phyloP scores from a whole-genome alignment of 1,140 invertebrate genomes.

The Apis laboriosa region DNA sequence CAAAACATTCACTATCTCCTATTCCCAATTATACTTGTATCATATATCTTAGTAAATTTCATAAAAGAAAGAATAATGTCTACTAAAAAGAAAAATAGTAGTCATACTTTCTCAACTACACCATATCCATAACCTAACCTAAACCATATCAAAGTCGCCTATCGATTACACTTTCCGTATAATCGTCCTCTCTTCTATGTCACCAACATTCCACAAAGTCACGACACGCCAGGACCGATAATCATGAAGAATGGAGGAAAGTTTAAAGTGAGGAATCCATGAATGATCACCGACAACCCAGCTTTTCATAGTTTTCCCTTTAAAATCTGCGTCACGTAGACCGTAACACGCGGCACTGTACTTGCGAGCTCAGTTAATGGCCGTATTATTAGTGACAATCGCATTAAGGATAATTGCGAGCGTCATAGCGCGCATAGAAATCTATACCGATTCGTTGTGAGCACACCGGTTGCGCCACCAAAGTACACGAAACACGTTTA shows the following conservation, averaged over 20 bases:
- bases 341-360: conserved; percentile 13
- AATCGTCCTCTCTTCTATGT: neutral
- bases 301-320: neutral
- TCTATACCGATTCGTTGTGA: conserved; percentile 27
- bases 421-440: conserved; percentile 42
- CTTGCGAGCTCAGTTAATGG: conserved; percentile 18
- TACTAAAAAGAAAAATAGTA: too few species aligned
- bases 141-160: neutral
- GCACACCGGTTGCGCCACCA: conserved; percentile 34
- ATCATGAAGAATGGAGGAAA: conserved; percentile 34
- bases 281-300: neutral
- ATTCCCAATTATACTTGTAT: too few species aligned
- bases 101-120: too few species aligned
- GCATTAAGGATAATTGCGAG: conserved; percentile 53
- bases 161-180: neutral
- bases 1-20: too few species aligned
- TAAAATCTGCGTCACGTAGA: conserved; percentile 48
- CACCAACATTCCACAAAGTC: neutral
- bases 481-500: conserved; percentile 49
- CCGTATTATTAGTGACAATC: conserved; percentile 53
- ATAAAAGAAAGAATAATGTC: too few species aligned
- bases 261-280: neutral
- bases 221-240: neutral
- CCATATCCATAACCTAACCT: neutral
- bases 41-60: too few species aligned